Evolutionary conservation across 2,797 vertebrate species (phyloP), one percentile per base, ranked within the genome.

Genomic region (Pyrocephalus nanus): DNA sequence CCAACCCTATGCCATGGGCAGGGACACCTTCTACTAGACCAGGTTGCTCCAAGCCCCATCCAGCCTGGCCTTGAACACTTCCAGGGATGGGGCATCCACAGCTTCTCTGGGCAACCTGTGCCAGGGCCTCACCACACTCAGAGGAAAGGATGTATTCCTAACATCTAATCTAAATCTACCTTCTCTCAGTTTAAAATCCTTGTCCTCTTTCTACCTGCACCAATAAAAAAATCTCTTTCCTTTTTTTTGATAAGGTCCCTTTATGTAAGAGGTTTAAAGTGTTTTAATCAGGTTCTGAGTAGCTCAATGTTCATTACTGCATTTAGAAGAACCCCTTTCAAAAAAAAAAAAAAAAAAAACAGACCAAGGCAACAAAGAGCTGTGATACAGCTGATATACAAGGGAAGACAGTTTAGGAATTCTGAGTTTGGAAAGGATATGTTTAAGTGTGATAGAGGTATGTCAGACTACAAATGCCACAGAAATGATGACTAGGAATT

Each of bases 261-360:
- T 65, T 25, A 45, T 18, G 11, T n/a, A n/a, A 40, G 36, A 60
- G 12, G 15, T 75, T 54, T 19, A 15, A 67, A 64, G 25, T 27
- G 9, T 22, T 43, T 66, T 62, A 67, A 34, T 5, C 12, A 15
- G n/a, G 8, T 32, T 69, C 13, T 19, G 29, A 50, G 29, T 6
- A 45, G 12, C 42, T 75, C 0, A 0, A 12, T 48, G 32, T 20
- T 43, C 14, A 18, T 64, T 30, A 8, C 0, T 0, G 13, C 4
- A 6, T 54, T 29, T 83, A 69, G 71, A 90, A 57, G 6, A 72
- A 38, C 9, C 5, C 2, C 13, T 29, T 74, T 55, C 4, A n/a
- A 53, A 85, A 58, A 26, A 1, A 1, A 36, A 36, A 36, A 36
- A 36, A 36, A 36, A 38, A 38, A 38, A 38, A 38, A 8, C 36